phyloP scores from a whole-genome alignment of 1,140 invertebrate species.

The Pogonognathellus flavescens region DNA sequence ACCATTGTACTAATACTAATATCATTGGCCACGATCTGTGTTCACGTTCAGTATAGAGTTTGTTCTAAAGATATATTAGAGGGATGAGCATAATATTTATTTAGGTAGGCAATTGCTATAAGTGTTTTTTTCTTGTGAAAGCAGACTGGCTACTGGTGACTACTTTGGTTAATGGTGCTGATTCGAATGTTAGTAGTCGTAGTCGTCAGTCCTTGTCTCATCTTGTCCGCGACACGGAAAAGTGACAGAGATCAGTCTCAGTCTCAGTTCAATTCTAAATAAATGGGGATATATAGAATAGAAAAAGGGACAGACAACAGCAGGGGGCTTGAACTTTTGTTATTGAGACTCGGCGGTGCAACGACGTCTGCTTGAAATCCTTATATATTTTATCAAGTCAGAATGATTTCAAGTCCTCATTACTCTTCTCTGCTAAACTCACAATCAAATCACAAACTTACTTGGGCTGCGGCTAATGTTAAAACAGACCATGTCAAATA shows the following conservation, averaged over 20 bases:
- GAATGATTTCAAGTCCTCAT: background rate
- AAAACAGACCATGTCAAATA: too few relatives aligned
- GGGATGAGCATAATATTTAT: too few relatives aligned
- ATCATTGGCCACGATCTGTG: too few relatives aligned
- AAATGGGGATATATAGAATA: background rate
- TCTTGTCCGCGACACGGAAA: background rate
- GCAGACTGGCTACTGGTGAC: background rate
- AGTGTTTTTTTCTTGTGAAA: too few relatives aligned
- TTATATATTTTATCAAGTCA: background rate
- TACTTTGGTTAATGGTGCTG: constrained; percentile 4
- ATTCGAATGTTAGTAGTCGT: background rate
- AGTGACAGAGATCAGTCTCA: background rate
- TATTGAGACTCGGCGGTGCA: too few relatives aligned
- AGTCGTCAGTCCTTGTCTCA: constrained; percentile 11
- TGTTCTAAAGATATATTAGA: too few relatives aligned
- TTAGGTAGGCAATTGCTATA: too few relatives aligned
- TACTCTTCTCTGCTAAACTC: background rate
- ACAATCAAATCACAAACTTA: too few relatives aligned
- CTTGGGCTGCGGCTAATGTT: too few relatives aligned
- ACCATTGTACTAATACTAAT: too few relatives aligned
- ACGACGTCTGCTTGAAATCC: background rate
- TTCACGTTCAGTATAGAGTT: too few relatives aligned
- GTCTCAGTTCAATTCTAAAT: background rate
- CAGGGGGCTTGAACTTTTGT: background rate
- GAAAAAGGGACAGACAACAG: background rate